phyloP scores from a whole-genome alignment of 2,113 vertebrate genomes.

The Cyprinus carpio region DNA sequence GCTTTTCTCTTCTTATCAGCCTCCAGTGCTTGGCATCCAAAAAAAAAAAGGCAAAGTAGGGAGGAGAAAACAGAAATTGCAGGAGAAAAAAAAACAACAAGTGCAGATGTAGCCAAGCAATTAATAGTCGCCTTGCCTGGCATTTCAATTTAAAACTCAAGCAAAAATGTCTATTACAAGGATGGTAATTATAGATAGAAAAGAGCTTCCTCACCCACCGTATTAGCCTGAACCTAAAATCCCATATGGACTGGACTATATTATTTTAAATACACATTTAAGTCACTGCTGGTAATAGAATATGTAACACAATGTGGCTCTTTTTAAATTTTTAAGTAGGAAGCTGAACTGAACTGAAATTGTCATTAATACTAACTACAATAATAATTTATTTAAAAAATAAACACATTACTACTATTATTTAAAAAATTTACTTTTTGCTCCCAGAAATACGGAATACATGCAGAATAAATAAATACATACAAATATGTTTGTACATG shows the following conservation, averaged over 20 bases:
- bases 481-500: neutral
- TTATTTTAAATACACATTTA: conserved; percentile 24
- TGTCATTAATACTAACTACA: neutral
- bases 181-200: conserved; percentile 74
- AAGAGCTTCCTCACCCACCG: conserved; percentile 52
- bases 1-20: conserved; percentile 72
- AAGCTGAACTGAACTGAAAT: neutral
- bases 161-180: conserved; percentile 77
- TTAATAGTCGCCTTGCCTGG: conserved; percentile 80
- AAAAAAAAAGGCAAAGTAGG: conserved; percentile 27
- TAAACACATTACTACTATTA: too few species aligned
- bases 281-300: neutral
- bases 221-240: conserved; percentile 52
- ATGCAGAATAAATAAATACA: too few species aligned
- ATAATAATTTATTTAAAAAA: too few species aligned
- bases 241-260: neutral
- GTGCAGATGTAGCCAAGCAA: conserved; percentile 76
- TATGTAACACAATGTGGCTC: neutral
- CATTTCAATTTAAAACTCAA: conserved; percentile 76
- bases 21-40: conserved; percentile 65
- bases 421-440: too few species aligned
- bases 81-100: conserved; percentile 31
- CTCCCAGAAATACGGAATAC: too few species aligned
- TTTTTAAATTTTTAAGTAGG: neutral
- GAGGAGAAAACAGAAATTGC: neutral